These are phyloP conservation scores for Tuta absoluta DNA, from an alignment of 2,888 invertebrate genomes.

Conservation along the genomic window DNA sequence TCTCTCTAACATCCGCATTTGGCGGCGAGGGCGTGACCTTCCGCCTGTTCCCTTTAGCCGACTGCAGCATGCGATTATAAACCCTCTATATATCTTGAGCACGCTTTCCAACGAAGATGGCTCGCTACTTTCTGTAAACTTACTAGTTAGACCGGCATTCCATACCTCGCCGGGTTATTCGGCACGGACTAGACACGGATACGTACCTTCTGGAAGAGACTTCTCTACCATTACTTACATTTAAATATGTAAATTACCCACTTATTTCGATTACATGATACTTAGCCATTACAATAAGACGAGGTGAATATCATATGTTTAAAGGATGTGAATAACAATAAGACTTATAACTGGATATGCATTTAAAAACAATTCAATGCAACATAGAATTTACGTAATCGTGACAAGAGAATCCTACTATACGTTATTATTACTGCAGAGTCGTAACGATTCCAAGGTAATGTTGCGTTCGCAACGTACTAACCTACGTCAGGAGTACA, in stretches of 20 bases:
- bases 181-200: constrained; percentile 44
- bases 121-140: constrained; percentile 52
- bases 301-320: not conserved
- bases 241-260: not conserved
- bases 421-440: constrained; percentile 27
- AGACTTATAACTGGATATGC: not conserved
- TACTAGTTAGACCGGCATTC: constrained; percentile 58
- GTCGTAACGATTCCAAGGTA: constrained; percentile 20
- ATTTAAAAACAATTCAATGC: constrained; percentile 14
- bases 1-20: constrained; percentile 27
- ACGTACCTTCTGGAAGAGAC: constrained; percentile 30
- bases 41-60: constrained; percentile 29
- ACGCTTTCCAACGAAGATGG: constrained; percentile 69
- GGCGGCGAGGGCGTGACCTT: constrained; percentile 26
- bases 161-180: constrained; percentile 47
- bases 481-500: not conserved
- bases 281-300: no score
- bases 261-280: not conserved
- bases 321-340: not conserved
- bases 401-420: constrained; percentile 25
- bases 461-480: not conserved
- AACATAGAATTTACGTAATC: constrained; percentile 34
- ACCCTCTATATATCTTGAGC: constrained; percentile 41
- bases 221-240: not conserved
- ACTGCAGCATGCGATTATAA: constrained; percentile 27